These are phyloP conservation scores for Chloropsis hardwickii DNA, from an alignment of 2,113 vertebrate genomes.

Conservation along the genomic window DNA sequence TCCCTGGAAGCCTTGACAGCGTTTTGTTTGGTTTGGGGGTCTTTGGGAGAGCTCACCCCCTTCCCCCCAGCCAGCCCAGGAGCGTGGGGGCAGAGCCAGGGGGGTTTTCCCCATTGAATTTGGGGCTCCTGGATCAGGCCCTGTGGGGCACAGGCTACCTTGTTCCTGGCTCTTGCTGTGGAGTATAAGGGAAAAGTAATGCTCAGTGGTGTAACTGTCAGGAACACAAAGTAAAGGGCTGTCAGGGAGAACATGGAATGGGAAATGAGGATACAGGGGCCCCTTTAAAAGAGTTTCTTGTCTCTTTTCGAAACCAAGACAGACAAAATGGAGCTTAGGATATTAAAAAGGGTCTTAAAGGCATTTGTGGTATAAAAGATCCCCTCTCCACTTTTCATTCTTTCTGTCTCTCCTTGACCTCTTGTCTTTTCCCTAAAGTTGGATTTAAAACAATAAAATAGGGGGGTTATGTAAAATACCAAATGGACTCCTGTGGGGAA, in stretches of 20 bases:
- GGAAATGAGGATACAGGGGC: conserved; percentile 23
- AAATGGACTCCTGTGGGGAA: not conserved
- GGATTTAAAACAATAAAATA: conserved; percentile 46
- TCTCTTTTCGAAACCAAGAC: conserved; percentile 10
- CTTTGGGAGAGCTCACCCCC: accelerated
- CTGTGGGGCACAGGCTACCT: accelerated
- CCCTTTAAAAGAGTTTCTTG: not conserved
- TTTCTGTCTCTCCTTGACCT: conserved; percentile 5
- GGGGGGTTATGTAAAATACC: not conserved
- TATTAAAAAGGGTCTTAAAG: not conserved
- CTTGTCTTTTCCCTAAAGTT: conserved; percentile 2
- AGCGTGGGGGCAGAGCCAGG: accelerated
- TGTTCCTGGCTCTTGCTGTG: not conserved
- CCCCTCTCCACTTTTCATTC: not conserved
- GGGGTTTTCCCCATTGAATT: accelerated
- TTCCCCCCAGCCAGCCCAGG: accelerated
- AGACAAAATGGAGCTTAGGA: not conserved
- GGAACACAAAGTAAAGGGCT: not conserved
- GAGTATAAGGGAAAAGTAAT: not conserved
- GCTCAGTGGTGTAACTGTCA: not conserved
- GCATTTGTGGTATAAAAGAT: not conserved
- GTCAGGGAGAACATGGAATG: conserved; percentile 32
- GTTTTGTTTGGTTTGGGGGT: accelerated
- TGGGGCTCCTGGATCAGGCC: not conserved
- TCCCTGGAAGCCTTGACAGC: not conserved